A percentile compares a stretch with the other conserved stretches of the same genome.
phyloP scores from a whole-genome alignment of 2,888 invertebrate genomes.

The Hybos culiciformis region DNA sequence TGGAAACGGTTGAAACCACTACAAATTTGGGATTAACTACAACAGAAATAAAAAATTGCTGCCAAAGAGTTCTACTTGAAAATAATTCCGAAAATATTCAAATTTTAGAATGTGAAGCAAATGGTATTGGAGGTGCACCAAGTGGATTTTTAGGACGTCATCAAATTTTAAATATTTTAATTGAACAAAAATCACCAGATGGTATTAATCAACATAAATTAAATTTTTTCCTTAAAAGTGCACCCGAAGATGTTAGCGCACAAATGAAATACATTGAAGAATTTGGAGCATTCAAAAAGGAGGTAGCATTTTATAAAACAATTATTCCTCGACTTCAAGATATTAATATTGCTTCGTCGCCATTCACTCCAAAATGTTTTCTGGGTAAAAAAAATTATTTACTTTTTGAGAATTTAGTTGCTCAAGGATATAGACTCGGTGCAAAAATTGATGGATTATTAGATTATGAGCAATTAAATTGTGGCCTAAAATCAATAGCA shows the following conservation, averaged over 20 bases:
- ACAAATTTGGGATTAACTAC: too few species aligned
- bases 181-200: slow-evolving; percentile 20
- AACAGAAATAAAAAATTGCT: too few species aligned
- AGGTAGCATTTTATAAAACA: slow-evolving; percentile 35
- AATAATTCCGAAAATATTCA: too few species aligned
- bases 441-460: slow-evolving; percentile 24
- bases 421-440: slow-evolving; percentile 26
- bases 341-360: slow-evolving; percentile 17
- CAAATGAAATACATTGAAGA: slow-evolving; percentile 39
- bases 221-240: slow-evolving; percentile 44
- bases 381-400: slow-evolving; percentile 30
- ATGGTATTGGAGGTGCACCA: slow-evolving; percentile 24
- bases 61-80: too few species aligned
- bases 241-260: slow-evolving; percentile 39
- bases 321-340: slow-evolving; percentile 32
- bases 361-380: slow-evolving; percentile 34
- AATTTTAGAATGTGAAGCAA: too few species aligned
- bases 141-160: slow-evolving; percentile 29
- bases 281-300: slow-evolving; percentile 38
- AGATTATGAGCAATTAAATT: slow-evolving; percentile 32
- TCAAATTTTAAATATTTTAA: slow-evolving; percentile 22
- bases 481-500: slow-evolving; percentile 32
- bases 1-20: too few species aligned
- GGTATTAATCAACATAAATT: slow-evolving; percentile 16
- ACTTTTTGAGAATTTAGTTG: slow-evolving; percentile 36